Evolutionary conservation across 2,888 invertebrate genomes (phyloP), one percentile per base, ranked within the genome.

Genomic region (Latrodectus elegans): DNA sequence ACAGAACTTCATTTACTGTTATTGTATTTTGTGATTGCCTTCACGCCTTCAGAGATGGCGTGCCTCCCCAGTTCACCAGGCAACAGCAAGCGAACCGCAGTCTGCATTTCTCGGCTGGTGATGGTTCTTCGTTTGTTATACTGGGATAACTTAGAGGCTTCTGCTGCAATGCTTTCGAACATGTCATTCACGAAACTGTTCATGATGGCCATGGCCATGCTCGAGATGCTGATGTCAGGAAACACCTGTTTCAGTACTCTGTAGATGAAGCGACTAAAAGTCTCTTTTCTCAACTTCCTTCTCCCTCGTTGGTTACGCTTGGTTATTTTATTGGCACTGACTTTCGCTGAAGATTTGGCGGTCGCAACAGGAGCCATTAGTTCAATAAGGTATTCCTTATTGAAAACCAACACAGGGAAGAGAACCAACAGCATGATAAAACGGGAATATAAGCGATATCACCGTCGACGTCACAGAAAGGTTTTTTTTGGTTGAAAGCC

Each of bases 111-210:
- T 80, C 95, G 93, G 89, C 94, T 94, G 0, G 94, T 94, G 91
- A 96, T 93, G 0, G 95, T 96, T 0, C 93, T 94, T 72, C 94
- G 93, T 91, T 95, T 95, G 89, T 94, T 86, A 71, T 76, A 86
- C 17, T 94, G 91, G 95, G 94, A 11, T 94, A 94, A 0, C 94
- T 94, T 94, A 0, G 94, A 94, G 0, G 95, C 94, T 91, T 95
- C 95, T 0, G 93, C 92, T 0, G 95, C 95, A 71, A 96, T 94
- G 70, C 94, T 94, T 91, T 96, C 95, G 91, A 96, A 93, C 91
- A 95, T 94, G 90, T 96, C 95, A 90, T 94, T 95, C 0, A 96
- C 95, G 89, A 96, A 96, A 90, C 94, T 94, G 92, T 95, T 95
- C 95, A 96, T 95, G 89, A 95, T 95, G 38, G 89, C 89, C 90